Conservation (phyloP, 2,797 vertebrate genomes). For the Chaetophractus vellerosus region DNA sequence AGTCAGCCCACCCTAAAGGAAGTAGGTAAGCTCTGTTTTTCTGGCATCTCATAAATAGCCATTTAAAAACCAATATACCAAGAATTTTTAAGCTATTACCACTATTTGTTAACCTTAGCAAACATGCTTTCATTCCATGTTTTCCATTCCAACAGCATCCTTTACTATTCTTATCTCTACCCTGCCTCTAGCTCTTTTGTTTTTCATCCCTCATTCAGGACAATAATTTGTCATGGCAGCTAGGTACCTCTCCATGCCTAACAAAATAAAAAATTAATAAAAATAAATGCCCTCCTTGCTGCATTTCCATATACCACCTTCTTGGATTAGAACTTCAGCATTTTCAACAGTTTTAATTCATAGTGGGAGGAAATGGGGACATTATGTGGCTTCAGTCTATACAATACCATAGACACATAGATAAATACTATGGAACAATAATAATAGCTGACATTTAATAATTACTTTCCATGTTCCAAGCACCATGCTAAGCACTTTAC, state of each 20-base stretch:
- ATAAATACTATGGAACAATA: neutral
- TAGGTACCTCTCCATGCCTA: conserved; percentile 12
- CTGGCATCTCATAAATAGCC: neutral
- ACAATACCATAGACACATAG: neutral
- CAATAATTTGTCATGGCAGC: conserved; percentile 12
- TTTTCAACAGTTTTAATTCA: conserved; percentile 18
- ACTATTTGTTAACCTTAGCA: neutral
- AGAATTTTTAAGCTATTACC: neutral
- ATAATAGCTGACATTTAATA: neutral
- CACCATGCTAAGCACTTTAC: neutral
- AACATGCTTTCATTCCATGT: neutral
- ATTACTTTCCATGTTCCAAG: neutral
- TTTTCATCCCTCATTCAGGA: neutral
- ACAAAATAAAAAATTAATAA: neutral
- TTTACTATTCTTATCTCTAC: neutral
- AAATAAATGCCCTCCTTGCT: neutral
- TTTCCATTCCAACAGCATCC: neutral
- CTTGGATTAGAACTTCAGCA: neutral
- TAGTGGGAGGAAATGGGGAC: neutral
- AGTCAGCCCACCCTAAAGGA: neutral
- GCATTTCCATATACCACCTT: neutral
- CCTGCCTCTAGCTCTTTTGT: neutral
- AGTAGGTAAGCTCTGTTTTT: conserved; percentile 22
- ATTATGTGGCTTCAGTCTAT: neutral
- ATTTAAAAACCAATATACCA: neutral